Percentiles rank a stretch among this genome's conserved stretches.
Evolutionary conservation across 2,888 invertebrate species (phyloP).

Genomic region (Isoperla grammatica): DNA sequence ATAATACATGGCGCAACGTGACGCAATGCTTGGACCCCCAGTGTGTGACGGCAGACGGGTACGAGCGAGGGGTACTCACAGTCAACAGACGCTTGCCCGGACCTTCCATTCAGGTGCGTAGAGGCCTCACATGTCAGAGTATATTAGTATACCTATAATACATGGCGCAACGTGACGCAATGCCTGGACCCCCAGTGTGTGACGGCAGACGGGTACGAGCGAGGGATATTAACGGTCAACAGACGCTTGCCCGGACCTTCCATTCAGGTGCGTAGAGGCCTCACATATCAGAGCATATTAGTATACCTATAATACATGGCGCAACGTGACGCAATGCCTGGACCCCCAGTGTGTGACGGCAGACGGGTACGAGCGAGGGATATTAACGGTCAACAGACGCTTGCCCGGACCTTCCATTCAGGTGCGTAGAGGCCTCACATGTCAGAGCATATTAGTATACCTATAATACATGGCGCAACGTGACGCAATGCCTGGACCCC

Average conservation of each 20-base stretch:
- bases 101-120: constrained; percentile 44
- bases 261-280: constrained; percentile 44
- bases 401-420: constrained; percentile 48
- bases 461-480: too few relatives aligned
- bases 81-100: constrained; percentile 49
- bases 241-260: constrained; percentile 47
- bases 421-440: too few relatives aligned
- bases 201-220: constrained; percentile 46
- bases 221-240: constrained; percentile 46
- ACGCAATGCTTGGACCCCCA: constrained; percentile 35
- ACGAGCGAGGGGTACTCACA: constrained; percentile 44
- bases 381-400: constrained; percentile 46
- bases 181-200: constrained; percentile 42
- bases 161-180: background rate
- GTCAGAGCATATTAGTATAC: too few relatives aligned
- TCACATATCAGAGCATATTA: too few relatives aligned
- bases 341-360: constrained; percentile 45
- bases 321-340: constrained; percentile 17
- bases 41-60: constrained; percentile 49
- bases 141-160: too few relatives aligned
- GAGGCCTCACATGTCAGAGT: too few relatives aligned
- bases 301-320: too few relatives aligned
- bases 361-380: constrained; percentile 46
- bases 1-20: too few relatives aligned
- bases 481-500: constrained; percentile 18